A percentile compares a stretch with the other conserved stretches of the same genome.
These are phyloP conservation scores for Homarus americanus DNA, from an alignment of 1,140 invertebrate species.

Conservation along the genomic window DNA sequence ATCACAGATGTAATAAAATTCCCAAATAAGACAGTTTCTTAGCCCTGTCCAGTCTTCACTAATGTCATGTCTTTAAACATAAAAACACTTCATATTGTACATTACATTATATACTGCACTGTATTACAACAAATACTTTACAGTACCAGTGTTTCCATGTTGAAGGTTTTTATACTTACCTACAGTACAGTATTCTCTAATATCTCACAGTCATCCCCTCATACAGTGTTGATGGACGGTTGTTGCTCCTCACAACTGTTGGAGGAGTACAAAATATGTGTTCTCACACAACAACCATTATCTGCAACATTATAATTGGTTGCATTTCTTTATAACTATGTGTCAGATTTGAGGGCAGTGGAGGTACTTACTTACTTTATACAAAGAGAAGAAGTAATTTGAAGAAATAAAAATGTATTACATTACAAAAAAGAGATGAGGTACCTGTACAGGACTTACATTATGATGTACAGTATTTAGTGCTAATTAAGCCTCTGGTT, in stretches of 20 bases:
- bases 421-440: not conserved
- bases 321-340: not conserved
- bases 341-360: not conserved
- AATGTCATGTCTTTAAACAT: not conserved
- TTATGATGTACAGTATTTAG: not conserved
- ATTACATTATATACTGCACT: conserved; percentile 16
- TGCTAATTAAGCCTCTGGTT: too few relatives aligned
- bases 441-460: not conserved
- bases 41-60: not conserved
- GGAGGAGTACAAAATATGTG: not conserved
- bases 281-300: not conserved
- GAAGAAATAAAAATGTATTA: not conserved
- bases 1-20: not conserved
- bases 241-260: not conserved
- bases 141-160: not conserved
- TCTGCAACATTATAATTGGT: not conserved
- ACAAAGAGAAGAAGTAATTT: not conserved
- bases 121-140: too few relatives aligned
- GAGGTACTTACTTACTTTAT: not conserved
- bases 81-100: not conserved
- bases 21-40: not conserved
- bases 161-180: too few relatives aligned
- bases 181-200: too few relatives aligned
- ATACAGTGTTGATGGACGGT: not conserved
- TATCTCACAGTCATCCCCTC: not conserved